phyloP scores from a whole-genome alignment of 2,113 vertebrate genomes.

The Pollimyrus isidori region DNA sequence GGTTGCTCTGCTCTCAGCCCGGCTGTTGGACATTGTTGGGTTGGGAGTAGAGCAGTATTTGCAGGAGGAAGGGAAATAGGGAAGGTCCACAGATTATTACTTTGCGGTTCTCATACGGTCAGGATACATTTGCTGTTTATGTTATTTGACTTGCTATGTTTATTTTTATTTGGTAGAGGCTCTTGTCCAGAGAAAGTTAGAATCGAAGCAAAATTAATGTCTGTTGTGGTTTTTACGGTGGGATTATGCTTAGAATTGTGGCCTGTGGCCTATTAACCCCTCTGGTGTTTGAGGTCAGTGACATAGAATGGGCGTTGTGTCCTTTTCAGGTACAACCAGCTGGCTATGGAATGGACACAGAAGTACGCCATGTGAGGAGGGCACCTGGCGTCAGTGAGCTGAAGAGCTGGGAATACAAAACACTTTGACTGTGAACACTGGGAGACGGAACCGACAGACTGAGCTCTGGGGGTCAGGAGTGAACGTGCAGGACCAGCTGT shows the following conservation, averaged over 20 bases:
- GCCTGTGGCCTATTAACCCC: not conserved
- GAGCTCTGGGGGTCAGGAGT: not conserved
- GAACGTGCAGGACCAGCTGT: not conserved
- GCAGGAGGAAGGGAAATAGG: not conserved
- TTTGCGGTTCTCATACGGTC: not conserved
- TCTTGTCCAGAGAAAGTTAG: not conserved
- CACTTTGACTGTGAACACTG: not conserved
- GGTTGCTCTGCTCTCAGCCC: not conserved
- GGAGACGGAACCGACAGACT: not conserved
- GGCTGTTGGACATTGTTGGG: too few species aligned
- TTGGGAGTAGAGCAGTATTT: not conserved
- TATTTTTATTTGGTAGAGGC: not conserved
- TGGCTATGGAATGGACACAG: conserved; percentile 17
- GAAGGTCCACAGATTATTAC: not conserved
- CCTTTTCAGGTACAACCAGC: conserved; percentile 10
- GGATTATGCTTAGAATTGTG: not conserved
- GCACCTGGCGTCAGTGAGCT: not conserved
- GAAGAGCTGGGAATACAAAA: conserved; percentile 6
- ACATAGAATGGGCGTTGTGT: not conserved
- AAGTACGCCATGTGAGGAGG: conserved; percentile 16
- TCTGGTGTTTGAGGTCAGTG: not conserved
- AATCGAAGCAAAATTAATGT: not conserved
- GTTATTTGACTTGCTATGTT: not conserved
- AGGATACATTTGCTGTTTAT: not conserved
- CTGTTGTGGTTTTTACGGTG: not conserved